Evolutionary conservation across 2,888 invertebrate genomes (phyloP).

Genomic region (Dicyrtoma fusca): DNA sequence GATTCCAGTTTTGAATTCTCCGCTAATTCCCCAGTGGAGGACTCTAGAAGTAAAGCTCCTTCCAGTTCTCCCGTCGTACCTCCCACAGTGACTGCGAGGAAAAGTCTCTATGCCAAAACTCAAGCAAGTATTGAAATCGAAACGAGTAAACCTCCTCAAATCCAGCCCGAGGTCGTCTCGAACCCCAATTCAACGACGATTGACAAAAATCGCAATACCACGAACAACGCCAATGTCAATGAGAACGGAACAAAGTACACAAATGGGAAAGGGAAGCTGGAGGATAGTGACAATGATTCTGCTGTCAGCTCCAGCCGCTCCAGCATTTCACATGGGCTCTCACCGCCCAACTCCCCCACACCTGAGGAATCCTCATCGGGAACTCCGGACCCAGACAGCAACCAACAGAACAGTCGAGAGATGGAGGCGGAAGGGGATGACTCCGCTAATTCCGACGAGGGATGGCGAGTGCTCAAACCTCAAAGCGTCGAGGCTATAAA

Average conservation of each 20-base stretch:
- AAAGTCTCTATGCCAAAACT: conserved; percentile 28
- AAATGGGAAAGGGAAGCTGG: conserved; percentile 57
- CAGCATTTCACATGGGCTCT: conserved; percentile 74
- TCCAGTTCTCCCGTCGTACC: neutral
- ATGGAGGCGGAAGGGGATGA: conserved; percentile 42
- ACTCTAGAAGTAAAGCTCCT: neutral
- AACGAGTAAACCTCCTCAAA: conserved; percentile 59
- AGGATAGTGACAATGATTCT: conserved; percentile 84
- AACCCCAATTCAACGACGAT: neutral
- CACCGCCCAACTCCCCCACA: conserved; percentile 73
- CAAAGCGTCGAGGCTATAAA: conserved; percentile 82
- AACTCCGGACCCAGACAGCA: conserved; percentile 51
- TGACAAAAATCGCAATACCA: too few relatives aligned
- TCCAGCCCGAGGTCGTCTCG: too few relatives aligned
- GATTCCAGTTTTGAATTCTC: conserved; percentile 65
- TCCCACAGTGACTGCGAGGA: conserved; percentile 28
- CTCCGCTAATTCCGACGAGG: conserved; percentile 45
- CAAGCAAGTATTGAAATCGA: conserved; percentile 49
- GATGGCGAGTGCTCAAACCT: conserved; percentile 70
- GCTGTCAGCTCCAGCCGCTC: conserved; percentile 84
- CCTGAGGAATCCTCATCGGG: conserved; percentile 62
- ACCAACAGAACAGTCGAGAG: conserved; percentile 9
- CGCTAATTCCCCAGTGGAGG: conserved; percentile 11
- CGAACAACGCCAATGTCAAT: neutral
- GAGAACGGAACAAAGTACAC: conserved; percentile 32